phyloP scores from a whole-genome alignment of 2,113 vertebrate species.

The Amphilophus citrinellus region DNA sequence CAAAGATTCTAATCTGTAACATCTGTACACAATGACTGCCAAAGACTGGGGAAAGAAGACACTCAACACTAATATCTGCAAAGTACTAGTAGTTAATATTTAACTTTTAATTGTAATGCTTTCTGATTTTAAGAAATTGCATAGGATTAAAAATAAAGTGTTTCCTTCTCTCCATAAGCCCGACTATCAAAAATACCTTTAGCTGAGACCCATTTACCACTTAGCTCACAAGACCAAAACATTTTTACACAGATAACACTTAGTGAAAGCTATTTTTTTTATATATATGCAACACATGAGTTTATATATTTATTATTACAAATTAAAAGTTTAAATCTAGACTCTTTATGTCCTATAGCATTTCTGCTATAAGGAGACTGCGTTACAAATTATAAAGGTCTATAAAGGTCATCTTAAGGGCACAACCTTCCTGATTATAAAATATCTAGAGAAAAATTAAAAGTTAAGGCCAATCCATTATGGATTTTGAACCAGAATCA shows the following conservation, averaged over 20 bases:
- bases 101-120: neutral
- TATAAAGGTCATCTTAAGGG: neutral
- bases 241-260: neutral
- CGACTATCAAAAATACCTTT: conserved; percentile 6
- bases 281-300: neutral
- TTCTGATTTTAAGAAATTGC: neutral
- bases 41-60: conserved; percentile 29
- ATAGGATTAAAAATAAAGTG: neutral
- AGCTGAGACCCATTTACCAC: neutral
- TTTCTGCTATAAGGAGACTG: neutral
- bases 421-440: neutral
- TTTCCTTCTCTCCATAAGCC: neutral
- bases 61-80: conserved; percentile 8
- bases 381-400: neutral
- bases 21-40: conserved; percentile 46
- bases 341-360: neutral
- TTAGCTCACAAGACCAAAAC: neutral
- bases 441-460: neutral
- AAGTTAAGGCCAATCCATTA: neutral
- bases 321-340: too few species aligned
- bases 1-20: conserved; percentile 51
- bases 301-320: neutral
- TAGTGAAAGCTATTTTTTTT: neutral
- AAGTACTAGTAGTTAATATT: conserved; percentile 31
- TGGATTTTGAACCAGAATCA: neutral